Base-by-base conservation (phyloP, 2,113 vertebrate genomes). In the Acrocephalus arundinaceus region DNA sequence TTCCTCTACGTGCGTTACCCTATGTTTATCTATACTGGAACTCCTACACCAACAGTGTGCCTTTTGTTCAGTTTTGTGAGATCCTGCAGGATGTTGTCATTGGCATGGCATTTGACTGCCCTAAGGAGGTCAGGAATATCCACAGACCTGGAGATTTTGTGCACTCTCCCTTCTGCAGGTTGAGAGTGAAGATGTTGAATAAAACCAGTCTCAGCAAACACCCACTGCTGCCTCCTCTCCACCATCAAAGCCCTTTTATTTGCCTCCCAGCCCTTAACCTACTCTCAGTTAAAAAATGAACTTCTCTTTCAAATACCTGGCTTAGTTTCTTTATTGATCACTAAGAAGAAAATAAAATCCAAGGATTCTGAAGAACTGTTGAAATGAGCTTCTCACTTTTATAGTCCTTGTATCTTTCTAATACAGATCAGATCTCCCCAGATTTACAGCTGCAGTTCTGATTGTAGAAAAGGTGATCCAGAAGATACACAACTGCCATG, bases 1-100 rank as follows among this genome's bases (percentile, higher is more conserved):
- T 85, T 68, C 39, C 11, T 68, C 59, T 37, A 28, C 0, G 0
- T 25, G 24, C 1, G 0, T 43, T 54, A 57, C 37, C 28, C 15
- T 74, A 3, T 0, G 0, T 39, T 82, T 61, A 52, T 57, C 33
- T 17, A 6, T 27, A 5, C 11, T 15, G 49, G 87, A 67, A 68
- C 52, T 91, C 61, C 49, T 24, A 1, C 41, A 52, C 35, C 66
- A 75, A 21, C 2, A 1, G 3, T n/a, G 17, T 77, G 51, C 46
- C 22, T 73, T 86, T 54, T 24, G 19, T 71, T 87, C 39, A 55
- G 3, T 62, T 87, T 37, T n/a, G 24, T 57, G 66, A 63, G 73
- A 45, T 71, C 33, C 46, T 62, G 24, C 28, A 17, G 65, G 70
- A 31, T 2, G 5, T 41, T 58, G 81, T 77, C n/a, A 16, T 20